Percentiles rank a stretch among this genome's conserved stretches.
Evolutionary conservation across 2,888 invertebrate species (phyloP).

Genomic region (Andrena camellia): DNA sequence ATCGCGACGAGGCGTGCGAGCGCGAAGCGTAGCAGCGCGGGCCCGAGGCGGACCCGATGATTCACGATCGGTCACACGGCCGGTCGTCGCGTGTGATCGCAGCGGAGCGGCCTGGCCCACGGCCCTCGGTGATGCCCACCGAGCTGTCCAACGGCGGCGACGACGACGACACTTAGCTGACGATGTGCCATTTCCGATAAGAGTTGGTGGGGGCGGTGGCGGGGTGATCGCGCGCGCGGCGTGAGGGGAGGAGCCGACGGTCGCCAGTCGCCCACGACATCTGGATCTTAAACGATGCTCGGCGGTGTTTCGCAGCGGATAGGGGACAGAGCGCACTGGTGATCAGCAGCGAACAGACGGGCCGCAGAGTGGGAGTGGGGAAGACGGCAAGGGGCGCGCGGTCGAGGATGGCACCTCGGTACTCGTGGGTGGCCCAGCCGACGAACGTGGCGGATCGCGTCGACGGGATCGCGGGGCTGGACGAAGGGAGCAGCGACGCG

Average conservation of each 20-base stretch:
- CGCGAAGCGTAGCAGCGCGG: neutral
- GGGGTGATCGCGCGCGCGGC: neutral
- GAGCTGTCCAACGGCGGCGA: slow-evolving; percentile 46
- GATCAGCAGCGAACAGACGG: slow-evolving; percentile 26
- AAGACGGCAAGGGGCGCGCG: neutral
- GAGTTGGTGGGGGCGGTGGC: neutral
- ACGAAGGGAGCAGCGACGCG: slow-evolving; percentile 38
- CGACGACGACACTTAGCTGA: slow-evolving; percentile 49
- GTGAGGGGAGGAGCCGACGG: slow-evolving; percentile 1
- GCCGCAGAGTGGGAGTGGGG: neutral
- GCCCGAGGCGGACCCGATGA: slow-evolving; percentile 43
- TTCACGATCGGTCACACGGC: slow-evolving; percentile 54
- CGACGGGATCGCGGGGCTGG: slow-evolving; percentile 17
- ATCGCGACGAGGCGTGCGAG: slow-evolving; percentile 36
- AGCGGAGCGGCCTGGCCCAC: slow-evolving; percentile 30
- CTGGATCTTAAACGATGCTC: slow-evolving; percentile 38
- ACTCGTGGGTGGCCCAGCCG: slow-evolving; percentile 53
- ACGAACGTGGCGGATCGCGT: slow-evolving; percentile 52
- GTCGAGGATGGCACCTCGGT: slow-evolving; percentile 64
- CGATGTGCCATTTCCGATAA: slow-evolving; percentile 40
- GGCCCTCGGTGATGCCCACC: slow-evolving; percentile 34
- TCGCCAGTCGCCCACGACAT: slow-evolving; percentile 27
- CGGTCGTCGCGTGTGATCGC: slow-evolving; percentile 28
- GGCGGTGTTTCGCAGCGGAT: neutral
- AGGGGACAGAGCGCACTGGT: slow-evolving; percentile 25